Base-by-base conservation (phyloP, 2,888 invertebrate genomes). In the Parelbella ahira region DNA sequence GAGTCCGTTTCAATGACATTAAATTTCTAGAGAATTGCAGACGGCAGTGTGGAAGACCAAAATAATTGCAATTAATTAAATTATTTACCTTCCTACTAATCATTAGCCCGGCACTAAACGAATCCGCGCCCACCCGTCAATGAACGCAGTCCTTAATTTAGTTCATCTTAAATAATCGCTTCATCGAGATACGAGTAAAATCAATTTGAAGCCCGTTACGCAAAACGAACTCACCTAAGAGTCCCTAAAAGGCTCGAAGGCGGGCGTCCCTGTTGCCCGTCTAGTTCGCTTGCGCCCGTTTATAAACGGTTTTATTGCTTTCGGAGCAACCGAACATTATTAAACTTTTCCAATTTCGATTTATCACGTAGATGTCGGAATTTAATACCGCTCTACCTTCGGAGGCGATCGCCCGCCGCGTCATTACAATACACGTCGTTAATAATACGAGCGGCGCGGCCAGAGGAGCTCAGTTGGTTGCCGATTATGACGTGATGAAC, bases 311-410 rank as follows among this genome's bases (percentile, higher is more conserved):
- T 88, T 88, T 88, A 87, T 88, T 87, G 88, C 87, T 84, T 86
- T 86, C 84, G 86, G 86, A 86, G 87, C 86, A 86, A 86, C 86
- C 86, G 87, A 87, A 87, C 88, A 87, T 88, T 88, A 88, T 88
- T 88, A 88, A 88, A 88, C 87, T 88, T 88, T 88, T 87, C 88
- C 87, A 88, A 88, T 88, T 88, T 87, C 87, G 87, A 87, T 87
- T 88, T 87, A 87, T 87, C 87, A 87, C 87, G 87, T 87, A 87
- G 87, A 86, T 87, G 87, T 87, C 87, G 87, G 87, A 87, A 87
- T 87, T 87, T 87, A 87, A 87, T 87, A 87, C 87, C 87, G 82
- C 86, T 86, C 84, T 83, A 87, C 86, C 87, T 87, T 87, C 84
- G 76, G 74, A 83, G 86, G 82, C 86, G 86, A 84, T 84, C 83